A percentile compares a stretch with the other conserved stretches of the same genome.
Evolutionary conservation across 2,113 vertebrate genomes (phyloP).

Genomic region (Lonchura striata): DNA sequence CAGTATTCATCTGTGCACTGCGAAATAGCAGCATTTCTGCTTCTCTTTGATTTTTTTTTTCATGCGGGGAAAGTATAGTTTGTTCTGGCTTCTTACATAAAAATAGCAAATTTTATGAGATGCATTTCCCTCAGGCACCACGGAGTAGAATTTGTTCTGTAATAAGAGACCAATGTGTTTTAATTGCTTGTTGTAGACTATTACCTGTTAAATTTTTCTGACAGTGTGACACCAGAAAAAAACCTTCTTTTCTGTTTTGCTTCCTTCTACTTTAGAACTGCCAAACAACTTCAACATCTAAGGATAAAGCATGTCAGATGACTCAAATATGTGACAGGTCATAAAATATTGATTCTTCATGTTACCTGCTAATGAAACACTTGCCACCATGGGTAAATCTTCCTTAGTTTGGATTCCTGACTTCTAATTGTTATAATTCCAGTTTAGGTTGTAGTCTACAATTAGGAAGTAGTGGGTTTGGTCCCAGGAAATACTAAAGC

Average conservation of each 20-base stretch:
- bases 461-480: neutral
- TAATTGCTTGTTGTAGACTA: slow-evolving; percentile 32
- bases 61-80: neutral
- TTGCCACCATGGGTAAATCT: neutral
- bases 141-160: neutral
- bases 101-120: slow-evolving; percentile 17
- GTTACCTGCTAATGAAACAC: slow-evolving; percentile 20
- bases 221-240: slow-evolving; percentile 12
- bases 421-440: neutral
- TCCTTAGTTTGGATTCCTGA: neutral
- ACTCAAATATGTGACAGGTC: slow-evolving; percentile 32
- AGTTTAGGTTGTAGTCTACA: neutral
- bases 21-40: neutral
- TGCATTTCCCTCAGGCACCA: neutral
- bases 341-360: slow-evolving; percentile 39
- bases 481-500: neutral
- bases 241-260: slow-evolving; percentile 7
- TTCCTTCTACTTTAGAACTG: slow-evolving; percentile 12
- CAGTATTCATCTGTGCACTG: neutral
- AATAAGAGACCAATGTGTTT: slow-evolving; percentile 19
- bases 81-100: neutral
- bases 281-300: neutral
- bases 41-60: neutral
- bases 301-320: slow-evolving; percentile 20
- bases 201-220: slow-evolving; percentile 27